phyloP scores from a whole-genome alignment of 2,888 invertebrate genomes.

The Rhorus exstirpatorius region DNA sequence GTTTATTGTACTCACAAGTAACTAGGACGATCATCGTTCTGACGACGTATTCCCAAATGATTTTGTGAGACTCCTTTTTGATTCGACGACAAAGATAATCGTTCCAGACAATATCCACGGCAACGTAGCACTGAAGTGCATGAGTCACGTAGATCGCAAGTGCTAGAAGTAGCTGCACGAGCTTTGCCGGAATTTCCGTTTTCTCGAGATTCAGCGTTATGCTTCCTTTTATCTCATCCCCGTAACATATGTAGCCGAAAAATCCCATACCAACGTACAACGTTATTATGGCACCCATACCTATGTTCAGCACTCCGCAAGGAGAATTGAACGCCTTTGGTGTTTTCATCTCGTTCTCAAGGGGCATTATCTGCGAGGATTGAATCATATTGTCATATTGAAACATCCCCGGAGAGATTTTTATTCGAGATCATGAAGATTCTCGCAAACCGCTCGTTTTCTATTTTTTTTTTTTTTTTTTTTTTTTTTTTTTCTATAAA shows the following conservation, averaged over 20 bases:
- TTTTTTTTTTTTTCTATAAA: too few relatives aligned
- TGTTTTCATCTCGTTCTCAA: conserved; percentile 97
- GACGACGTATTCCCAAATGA: conserved; percentile 92
- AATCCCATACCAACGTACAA: conserved; percentile 96
- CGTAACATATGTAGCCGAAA: conserved; percentile 96
- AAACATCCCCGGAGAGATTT: too few relatives aligned
- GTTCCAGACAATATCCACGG: conserved; percentile 97
- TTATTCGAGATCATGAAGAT: too few relatives aligned
- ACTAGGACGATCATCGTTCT: conserved; percentile 92
- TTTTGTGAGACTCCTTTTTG: conserved; percentile 88
- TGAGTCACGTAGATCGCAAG: conserved; percentile 96
- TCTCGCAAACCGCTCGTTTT: too few relatives aligned
- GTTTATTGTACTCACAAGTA: conserved; percentile 95
- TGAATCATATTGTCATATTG: background rate
- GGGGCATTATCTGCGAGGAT: conserved; percentile 91
- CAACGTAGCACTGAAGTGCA: conserved; percentile 97
- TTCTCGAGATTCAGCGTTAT: conserved; percentile 94
- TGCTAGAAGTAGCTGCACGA: conserved; percentile 91
- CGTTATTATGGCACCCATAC: conserved; percentile 93
- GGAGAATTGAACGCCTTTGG: conserved; percentile 93
- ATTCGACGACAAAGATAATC: conserved; percentile 89
- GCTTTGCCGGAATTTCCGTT: conserved; percentile 89
- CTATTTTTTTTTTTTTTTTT: too few relatives aligned
- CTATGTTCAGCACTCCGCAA: conserved; percentile 94
- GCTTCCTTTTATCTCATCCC: conserved; percentile 90